These are phyloP conservation scores for Caenorhabditis afra DNA, from an alignment of 2,888 invertebrate genomes.

Conservation along the genomic window DNA sequence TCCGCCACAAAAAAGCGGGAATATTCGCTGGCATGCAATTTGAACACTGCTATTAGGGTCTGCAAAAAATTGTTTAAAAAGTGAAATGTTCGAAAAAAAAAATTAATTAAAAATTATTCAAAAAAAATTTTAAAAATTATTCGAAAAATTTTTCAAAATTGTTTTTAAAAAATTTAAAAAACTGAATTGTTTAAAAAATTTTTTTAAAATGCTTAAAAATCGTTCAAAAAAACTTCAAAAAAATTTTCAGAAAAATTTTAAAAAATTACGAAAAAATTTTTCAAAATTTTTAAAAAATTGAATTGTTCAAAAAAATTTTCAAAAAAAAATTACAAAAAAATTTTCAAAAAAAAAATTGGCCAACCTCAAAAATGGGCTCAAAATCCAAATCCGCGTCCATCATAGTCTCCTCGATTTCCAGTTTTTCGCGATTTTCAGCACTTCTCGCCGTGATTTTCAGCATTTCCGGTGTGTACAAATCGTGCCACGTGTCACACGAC, in stretches of 20 bases:
- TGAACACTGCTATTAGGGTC: constrained; percentile 30
- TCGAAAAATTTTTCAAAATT: background rate
- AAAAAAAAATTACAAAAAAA: background rate
- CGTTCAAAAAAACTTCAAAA: too few relatives aligned
- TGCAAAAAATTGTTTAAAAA: constrained; percentile 16
- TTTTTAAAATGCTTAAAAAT: too few relatives aligned
- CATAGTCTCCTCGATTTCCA: constrained; percentile 21
- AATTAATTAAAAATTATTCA: background rate
- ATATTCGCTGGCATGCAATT: constrained; percentile 48
- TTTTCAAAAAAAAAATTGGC: too few relatives aligned
- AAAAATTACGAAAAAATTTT: background rate
- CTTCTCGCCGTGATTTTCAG: constrained; percentile 6
- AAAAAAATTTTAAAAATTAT: background rate
- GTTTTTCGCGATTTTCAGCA: constrained; percentile 16
- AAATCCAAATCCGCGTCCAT: constrained; percentile 23
- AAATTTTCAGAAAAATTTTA: too few relatives aligned
- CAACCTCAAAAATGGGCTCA: constrained; percentile 33
- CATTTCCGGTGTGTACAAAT: constrained; percentile 37
- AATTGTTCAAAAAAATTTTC: too few relatives aligned
- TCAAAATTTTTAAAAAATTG: background rate
- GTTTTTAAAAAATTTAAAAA: too few relatives aligned
- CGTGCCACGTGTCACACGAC: constrained; percentile 31
- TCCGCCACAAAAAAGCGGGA: constrained; percentile 17
- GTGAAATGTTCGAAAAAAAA: constrained; percentile 1
- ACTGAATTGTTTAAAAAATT: too few relatives aligned